Conservation (phyloP, 2,113 vertebrate genomes). For the Oreochromis tanganicae region DNA sequence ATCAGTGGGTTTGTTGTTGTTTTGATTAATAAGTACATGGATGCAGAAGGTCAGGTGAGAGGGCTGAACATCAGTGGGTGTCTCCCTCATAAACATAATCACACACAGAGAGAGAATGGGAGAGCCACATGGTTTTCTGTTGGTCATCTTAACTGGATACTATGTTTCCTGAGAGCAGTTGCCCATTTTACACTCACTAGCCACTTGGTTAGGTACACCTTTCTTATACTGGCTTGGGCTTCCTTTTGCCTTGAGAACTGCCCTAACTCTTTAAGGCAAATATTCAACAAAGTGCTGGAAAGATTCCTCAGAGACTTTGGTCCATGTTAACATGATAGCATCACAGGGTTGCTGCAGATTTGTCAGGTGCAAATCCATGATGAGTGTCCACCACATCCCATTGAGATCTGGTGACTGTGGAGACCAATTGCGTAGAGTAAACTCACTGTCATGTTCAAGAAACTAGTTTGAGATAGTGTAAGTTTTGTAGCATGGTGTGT, state of each 20-base stretch:
- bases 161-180: background rate
- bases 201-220: background rate
- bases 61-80: slow-evolving; percentile 39
- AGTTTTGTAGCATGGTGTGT: background rate
- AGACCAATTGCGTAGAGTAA: background rate
- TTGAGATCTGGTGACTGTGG: background rate
- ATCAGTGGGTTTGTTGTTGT: background rate
- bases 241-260: background rate
- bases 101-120: background rate
- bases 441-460: background rate
- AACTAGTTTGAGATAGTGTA: background rate
- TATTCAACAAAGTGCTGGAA: background rate
- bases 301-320: background rate
- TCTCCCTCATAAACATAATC: slow-evolving; percentile 7
- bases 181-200: background rate
- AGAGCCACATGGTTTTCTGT: background rate
- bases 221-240: background rate
- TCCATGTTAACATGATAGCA: background rate
- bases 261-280: background rate
- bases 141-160: background rate
- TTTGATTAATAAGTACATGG: background rate
- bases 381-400: background rate
- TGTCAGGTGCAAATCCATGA: background rate
- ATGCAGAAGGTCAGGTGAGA: background rate
- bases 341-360: background rate